Conservation (phyloP, 2,797 vertebrate genomes). For the Enteromius fasciolatus region DNA sequence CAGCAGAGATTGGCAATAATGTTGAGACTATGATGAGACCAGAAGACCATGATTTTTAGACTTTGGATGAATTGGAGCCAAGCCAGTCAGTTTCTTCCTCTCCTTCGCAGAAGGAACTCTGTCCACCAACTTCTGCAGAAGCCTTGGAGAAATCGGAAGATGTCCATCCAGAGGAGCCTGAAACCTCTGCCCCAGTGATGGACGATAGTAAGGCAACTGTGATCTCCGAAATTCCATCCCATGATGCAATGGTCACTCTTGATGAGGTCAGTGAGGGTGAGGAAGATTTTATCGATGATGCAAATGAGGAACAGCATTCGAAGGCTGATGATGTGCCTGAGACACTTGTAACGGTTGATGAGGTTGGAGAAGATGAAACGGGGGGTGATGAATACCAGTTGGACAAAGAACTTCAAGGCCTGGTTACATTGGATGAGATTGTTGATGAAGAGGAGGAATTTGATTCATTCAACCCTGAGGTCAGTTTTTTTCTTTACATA, state of each 20-base stretch:
- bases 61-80: not conserved
- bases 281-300: conserved; percentile 51
- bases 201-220: not conserved
- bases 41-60: not conserved
- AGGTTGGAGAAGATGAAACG: conserved; percentile 82
- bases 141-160: not conserved
- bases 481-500: conserved; percentile 46
- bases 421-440: conserved; percentile 82
- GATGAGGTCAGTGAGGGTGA: conserved; percentile 74
- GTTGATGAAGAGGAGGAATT: conserved; percentile 71
- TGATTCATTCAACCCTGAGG: conserved; percentile 67
- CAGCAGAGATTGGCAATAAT: not conserved
- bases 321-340: conserved; percentile 68
- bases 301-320: conserved; percentile 38
- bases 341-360: conserved; percentile 84
- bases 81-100: conserved; percentile 11
- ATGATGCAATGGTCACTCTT: conserved; percentile 68
- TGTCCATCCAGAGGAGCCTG: not conserved
- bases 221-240: conserved; percentile 30
- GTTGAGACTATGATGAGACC: no score
- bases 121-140: not conserved
- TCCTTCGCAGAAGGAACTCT: not conserved
- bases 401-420: conserved; percentile 72
- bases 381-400: conserved; percentile 61
- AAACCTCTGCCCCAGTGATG: not conserved